Conservation (phyloP, 2,113 vertebrate genomes). For the Oryzias celebensis region DNA sequence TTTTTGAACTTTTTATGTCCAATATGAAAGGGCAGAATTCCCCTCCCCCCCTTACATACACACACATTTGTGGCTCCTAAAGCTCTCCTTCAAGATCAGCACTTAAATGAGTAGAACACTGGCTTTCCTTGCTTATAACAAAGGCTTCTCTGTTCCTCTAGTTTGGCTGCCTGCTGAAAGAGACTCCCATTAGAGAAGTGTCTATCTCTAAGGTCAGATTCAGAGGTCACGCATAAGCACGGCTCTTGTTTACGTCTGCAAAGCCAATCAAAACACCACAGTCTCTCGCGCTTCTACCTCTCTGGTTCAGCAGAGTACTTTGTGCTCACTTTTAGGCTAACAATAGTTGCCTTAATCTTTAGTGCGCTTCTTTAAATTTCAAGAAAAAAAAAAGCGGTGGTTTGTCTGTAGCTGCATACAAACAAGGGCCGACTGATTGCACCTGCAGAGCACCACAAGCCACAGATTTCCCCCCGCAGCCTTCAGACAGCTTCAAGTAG, state of each 20-base stretch:
- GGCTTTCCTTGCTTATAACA: slow-evolving; percentile 71
- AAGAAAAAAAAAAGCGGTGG: slow-evolving; percentile 16
- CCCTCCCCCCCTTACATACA: too few relatives aligned
- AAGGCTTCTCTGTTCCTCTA: slow-evolving; percentile 75
- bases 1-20: slow-evolving; percentile 9
- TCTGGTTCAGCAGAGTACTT: slow-evolving; percentile 12
- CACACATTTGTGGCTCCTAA: slow-evolving; percentile 27
- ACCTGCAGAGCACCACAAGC: slow-evolving; percentile 39
- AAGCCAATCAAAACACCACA: slow-evolving; percentile 78
- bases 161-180: slow-evolving; percentile 72
- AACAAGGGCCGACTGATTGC: slow-evolving; percentile 40
- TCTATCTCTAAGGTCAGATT: slow-evolving; percentile 79
- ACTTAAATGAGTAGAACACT: slow-evolving; percentile 70
- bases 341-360: slow-evolving; percentile 5
- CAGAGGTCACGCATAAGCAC: slow-evolving; percentile 76
- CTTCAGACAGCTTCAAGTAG: slow-evolving; percentile 14
- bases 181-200: slow-evolving; percentile 81
- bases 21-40: slow-evolving; percentile 18
- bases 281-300: slow-evolving; percentile 58
- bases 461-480: slow-evolving; percentile 4
- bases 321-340: slow-evolving; percentile 17
- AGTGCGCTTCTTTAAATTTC: background rate
- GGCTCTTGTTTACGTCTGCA: slow-evolving; percentile 81
- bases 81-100: slow-evolving; percentile 51
- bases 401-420: slow-evolving; percentile 19